A percentile compares a stretch with the other conserved stretches of the same genome.
These are phyloP conservation scores for Hemicordylus capensis DNA, from an alignment of 2,113 vertebrate species.

Conservation along the genomic window DNA sequence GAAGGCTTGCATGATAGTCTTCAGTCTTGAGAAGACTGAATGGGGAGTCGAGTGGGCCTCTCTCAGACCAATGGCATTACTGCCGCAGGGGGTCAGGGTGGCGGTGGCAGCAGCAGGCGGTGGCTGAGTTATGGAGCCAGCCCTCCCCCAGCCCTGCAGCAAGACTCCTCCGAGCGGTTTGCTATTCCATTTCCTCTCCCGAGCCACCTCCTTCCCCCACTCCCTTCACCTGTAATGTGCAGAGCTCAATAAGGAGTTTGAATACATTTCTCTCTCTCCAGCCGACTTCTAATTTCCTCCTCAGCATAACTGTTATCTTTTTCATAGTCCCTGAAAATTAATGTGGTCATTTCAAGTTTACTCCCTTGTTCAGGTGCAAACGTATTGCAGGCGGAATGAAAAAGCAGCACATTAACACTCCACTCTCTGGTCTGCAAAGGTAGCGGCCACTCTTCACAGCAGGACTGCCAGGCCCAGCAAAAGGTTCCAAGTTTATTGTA, in stretches of 20 bases:
- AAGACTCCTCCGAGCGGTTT: background rate
- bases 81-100: too few species aligned
- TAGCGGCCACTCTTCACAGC: background rate
- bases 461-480: background rate
- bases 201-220: background rate
- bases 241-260: background rate
- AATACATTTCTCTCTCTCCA: background rate
- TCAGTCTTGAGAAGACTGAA: too few species aligned
- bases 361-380: background rate
- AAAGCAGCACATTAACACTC: background rate
- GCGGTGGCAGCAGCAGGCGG: background rate
- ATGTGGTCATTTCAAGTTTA: background rate
- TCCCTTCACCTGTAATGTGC: background rate
- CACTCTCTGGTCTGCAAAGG: background rate
- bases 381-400: background rate
- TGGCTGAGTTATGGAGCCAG: background rate
- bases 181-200: background rate
- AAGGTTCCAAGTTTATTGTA: background rate
- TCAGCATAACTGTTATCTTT: background rate
- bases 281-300: background rate
- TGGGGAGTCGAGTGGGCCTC: background rate
- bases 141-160: background rate
- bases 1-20: too few species aligned
- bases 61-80: background rate
- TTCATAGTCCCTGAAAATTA: background rate